phyloP scores from a whole-genome alignment of 2,797 vertebrate species.

The Cynopterus sphinx region DNA sequence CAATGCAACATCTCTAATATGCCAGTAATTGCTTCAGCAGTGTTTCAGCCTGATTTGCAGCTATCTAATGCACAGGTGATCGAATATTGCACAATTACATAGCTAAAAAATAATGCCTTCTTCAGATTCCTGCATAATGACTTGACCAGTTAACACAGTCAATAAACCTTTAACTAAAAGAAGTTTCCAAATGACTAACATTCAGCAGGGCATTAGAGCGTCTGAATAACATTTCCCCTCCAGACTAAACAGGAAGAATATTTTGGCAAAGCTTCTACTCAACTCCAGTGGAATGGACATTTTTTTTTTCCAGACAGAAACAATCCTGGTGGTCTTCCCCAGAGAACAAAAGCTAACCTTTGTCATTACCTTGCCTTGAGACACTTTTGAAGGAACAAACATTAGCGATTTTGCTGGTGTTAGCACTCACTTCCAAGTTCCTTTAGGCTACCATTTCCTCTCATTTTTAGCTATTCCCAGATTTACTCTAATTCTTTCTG shows the following conservation, averaged over 20 bases:
- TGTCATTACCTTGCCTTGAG: background rate
- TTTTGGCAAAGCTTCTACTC: background rate
- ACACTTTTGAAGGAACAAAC: background rate
- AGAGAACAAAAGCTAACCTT: background rate
- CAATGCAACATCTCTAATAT: background rate
- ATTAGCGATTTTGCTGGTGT: background rate
- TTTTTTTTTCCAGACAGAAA: background rate
- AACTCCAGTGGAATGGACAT: background rate
- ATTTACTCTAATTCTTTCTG: background rate
- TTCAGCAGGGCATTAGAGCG: background rate
- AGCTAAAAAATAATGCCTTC: background rate
- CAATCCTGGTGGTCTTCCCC: background rate
- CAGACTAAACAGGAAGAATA: background rate
- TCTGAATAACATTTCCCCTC: background rate
- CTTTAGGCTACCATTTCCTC: background rate
- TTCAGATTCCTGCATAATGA: background rate
- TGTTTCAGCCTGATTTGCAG: background rate
- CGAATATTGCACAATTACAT: background rate
- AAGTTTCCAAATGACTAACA: background rate
- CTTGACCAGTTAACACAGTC: background rate
- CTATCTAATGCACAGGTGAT: background rate
- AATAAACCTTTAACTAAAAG: background rate
- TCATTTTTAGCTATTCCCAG: background rate
- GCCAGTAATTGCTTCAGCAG: background rate
- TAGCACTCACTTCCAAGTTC: background rate